Base-by-base conservation (phyloP, 2,797 vertebrate genomes). In the Sphaeramia orbicularis region DNA sequence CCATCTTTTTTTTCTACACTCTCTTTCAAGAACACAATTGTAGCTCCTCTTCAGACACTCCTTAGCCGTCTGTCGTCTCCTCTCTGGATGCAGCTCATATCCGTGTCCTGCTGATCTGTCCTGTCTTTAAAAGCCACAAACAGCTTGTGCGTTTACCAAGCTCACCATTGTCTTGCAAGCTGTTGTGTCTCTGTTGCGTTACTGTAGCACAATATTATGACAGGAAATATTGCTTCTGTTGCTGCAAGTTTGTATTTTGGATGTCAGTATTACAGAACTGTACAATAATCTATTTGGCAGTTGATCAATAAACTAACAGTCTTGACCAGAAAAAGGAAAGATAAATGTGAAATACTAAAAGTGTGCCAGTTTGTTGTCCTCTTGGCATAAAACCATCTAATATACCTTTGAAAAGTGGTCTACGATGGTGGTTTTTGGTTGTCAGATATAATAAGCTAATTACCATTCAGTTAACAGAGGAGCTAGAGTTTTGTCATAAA, bases 251-350 rank as follows among this genome's bases (percentile, higher is more conserved):
- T 43, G 70, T 55, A 35, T 62, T 52, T 37, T n/a, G 10, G 4
- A 44, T 14, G 52, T 83, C 60, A 60, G 45, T 32, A 66, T 86
- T 71, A 74, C 49, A 5, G 54, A 45, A 62, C 63, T 49, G 40
- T 43, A 51, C 21, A 55, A 41, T 60, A 53, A 43, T 48, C 48
- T 27, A 43, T 75, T 68, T 77, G 68, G 21, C 65, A 65, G 47
- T 56, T 69, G 57, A 85, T 85, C 84, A 78, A 76, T 81, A 47
- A 59, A 49, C 74, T 68, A 63, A 72, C 78, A 53, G 56, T 74
- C 10, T 43, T 1, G 35, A 55, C 61, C 37, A 37, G 10, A 45
- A 54, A 74, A 49, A 15, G 57, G 53, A 47, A 68, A 78, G 75
- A 51, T 1, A n/a, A 60, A 62, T 44, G 30, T 7, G 21, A 58